Evolutionary conservation across 2,113 vertebrate genomes (phyloP), one percentile per base, ranked within the genome.

Genomic region (Dicaeum eximium): DNA sequence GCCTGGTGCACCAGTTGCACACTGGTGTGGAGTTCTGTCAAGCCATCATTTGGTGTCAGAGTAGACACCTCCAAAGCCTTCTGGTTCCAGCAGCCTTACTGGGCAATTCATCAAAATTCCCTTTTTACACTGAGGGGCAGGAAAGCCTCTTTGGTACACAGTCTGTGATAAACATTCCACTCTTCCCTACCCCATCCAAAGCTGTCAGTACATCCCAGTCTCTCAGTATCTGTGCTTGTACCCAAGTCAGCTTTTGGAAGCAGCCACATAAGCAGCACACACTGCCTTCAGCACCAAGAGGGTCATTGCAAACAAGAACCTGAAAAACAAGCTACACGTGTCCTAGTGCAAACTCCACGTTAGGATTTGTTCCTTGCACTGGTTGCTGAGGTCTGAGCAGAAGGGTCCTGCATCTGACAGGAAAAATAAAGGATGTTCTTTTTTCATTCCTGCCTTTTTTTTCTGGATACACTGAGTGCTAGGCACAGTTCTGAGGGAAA

Each of bases 211-310:
- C 21, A 24, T 37, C 19, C 23, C 53, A 54, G 51, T 40, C 33
- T 35, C 54, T 16, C 44, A n/a, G 21, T 17, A 7, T 12, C 28
- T 15, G 0, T 25, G 25, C 31, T 6, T 2, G 6, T 45, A 31
- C n/a, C 20, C 51, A 14, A 8, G 33, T 23, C 64, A 37, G 17
- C 38, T 40, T 47, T 44, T 6, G 78, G 38, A 73, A 65, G 31
- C 0, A 3, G 14, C 40, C 23, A 15, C 1, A 3, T 48, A 21
- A 69, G 51, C 16, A 2, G 25, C 0, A 0, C 45, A 23, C 0
- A 0, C 64, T 27, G 44, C 42, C 31, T n/a, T 53, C 65, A 42
- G 66, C 66, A 60, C 70, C 23, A 19, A 30, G 30, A 66, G 33
- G 15, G 20, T 48, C 28, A 19, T 23, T 65, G 23, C 62, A 50